A percentile compares a stretch with the other conserved stretches of the same genome.
Conservation (phyloP, 1,140 invertebrate species). For the Aphis craccivora region DNA sequence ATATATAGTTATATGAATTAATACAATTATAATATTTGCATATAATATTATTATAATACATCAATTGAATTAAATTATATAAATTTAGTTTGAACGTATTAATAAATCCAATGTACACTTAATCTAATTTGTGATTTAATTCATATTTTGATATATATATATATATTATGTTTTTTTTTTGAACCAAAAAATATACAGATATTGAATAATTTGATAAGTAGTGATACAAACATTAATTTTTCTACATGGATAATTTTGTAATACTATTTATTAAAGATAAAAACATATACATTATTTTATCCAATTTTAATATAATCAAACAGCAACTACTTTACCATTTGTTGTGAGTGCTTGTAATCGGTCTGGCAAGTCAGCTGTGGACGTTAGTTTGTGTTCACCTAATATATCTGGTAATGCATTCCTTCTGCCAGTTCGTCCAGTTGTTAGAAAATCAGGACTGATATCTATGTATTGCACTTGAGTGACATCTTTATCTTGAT, state of each 20-base stretch:
- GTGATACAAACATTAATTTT: neutral
- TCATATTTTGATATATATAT: neutral
- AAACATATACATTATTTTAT: neutral
- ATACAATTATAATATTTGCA: no score
- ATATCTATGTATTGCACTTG: slow-evolving; percentile 61
- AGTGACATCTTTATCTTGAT: slow-evolving; percentile 49
- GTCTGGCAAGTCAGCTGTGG: slow-evolving; percentile 75
- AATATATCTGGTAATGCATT: slow-evolving; percentile 82
- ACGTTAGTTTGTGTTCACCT: slow-evolving; percentile 71
- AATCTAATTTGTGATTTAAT: neutral
- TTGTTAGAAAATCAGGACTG: slow-evolving; percentile 76
- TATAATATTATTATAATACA: neutral
- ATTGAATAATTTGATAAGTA: neutral
- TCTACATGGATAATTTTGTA: neutral
- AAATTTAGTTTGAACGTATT: neutral
- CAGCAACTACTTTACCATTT: slow-evolving; percentile 64
- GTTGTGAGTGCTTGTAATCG: slow-evolving; percentile 72
- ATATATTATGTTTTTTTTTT: neutral
- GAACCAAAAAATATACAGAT: neutral
- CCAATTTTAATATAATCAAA: neutral
- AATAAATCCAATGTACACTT: neutral
- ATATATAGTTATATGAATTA: neutral
- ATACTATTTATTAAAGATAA: neutral
- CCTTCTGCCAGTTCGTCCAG: slow-evolving; percentile 78
- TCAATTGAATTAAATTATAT: neutral